Evolutionary conservation across 2,797 vertebrate genomes (phyloP).

Genomic region (Amblyraja radiata): DNA sequence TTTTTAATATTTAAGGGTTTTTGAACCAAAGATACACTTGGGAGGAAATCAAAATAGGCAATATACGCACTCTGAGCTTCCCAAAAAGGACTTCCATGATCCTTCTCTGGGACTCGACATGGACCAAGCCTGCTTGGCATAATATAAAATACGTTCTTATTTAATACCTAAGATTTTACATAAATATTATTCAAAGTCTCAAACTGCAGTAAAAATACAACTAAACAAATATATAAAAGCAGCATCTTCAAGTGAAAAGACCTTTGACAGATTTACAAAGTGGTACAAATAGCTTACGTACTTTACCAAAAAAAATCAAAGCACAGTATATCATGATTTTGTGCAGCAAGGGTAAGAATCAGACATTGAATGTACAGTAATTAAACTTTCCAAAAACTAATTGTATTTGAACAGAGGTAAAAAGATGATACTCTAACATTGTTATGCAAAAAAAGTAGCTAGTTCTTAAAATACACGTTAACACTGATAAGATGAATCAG

Average conservation of each 20-base stretch:
- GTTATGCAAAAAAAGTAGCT: conserved; percentile 21
- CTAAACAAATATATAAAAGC: conserved; percentile 38
- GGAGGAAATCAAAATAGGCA: conserved; percentile 24
- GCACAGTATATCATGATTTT: conserved; percentile 13
- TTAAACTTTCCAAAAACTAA: conserved; percentile 30
- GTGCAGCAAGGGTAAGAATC: conserved; percentile 25
- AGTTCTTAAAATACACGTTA: conserved; percentile 30
- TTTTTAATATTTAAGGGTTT: not conserved
- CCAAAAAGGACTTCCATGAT: conserved; percentile 3
- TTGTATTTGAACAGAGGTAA: conserved; percentile 33
- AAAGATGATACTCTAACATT: not conserved
- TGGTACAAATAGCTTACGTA: conserved; percentile 24
- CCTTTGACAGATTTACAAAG: conserved; percentile 31
- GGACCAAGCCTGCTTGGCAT: conserved; percentile 36
- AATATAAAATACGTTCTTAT: conserved; percentile 36
- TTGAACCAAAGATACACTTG: not conserved
- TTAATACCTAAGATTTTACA: conserved; percentile 38
- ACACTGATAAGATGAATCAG: conserved; percentile 32
- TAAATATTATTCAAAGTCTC: conserved; percentile 37
- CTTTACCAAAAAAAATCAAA: conserved; percentile 33
- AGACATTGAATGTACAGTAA: conserved; percentile 20
- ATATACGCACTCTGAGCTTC: conserved; percentile 27
- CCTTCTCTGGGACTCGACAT: conserved; percentile 9
- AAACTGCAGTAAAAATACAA: conserved; percentile 38
- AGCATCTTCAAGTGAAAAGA: conserved; percentile 36